Conservation (phyloP, 2,888 invertebrate genomes). For the Stenichneumon culpator region DNA sequence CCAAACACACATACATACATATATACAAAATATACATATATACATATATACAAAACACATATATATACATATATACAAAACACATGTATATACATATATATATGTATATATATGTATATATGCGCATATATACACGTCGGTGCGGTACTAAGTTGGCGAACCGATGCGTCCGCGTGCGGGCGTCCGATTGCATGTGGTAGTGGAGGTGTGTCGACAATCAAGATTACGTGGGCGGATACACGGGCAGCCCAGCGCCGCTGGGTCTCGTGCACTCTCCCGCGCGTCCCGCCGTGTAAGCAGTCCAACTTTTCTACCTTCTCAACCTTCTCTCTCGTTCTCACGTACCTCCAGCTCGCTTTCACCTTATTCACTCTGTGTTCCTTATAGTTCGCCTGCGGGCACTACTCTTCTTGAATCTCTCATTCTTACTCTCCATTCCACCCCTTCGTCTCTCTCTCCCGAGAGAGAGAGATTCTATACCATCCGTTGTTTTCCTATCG, state of each 20-base stretch:
- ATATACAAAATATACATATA: not conserved
- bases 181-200: constrained; percentile 70
- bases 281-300: constrained; percentile 59
- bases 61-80: constrained; percentile 10
- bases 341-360: constrained; percentile 28
- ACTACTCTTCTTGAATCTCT: constrained; percentile 19
- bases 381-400: constrained; percentile 53
- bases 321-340: constrained; percentile 24
- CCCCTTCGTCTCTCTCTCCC: not conserved
- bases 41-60: constrained; percentile 5
- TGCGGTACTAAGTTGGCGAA: constrained; percentile 60
- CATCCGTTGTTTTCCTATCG: constrained; percentile 3
- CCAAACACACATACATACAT: not conserved
- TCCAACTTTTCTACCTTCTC: constrained; percentile 55
- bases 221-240: constrained; percentile 84
- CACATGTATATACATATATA: not conserved
- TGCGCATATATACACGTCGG: not conserved
- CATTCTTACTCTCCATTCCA: not conserved
- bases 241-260: constrained; percentile 82
- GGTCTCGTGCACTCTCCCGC: constrained; percentile 62
- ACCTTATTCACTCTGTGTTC: constrained; percentile 32
- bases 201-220: constrained; percentile 83
- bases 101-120: constrained; percentile 14
- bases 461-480: not conserved
- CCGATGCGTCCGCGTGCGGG: constrained; percentile 68